phyloP scores from a whole-genome alignment of 2,888 invertebrate species.

The Catocala sponsa region DNA sequence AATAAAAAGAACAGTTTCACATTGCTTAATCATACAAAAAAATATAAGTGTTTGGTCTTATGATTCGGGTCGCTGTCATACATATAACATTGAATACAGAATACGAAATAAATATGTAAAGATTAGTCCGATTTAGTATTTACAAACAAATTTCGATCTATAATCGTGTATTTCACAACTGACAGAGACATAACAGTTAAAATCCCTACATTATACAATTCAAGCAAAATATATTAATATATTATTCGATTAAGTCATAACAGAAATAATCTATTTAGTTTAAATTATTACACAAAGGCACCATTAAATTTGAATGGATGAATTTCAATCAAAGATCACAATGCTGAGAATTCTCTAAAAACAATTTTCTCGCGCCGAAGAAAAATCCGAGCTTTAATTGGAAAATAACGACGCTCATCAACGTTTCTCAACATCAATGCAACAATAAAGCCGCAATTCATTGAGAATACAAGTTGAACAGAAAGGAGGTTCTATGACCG shows the following conservation, averaged over 20 bases:
- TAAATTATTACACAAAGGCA: no score
- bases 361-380: not conserved
- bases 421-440: slow-evolving; percentile 1
- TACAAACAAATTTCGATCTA: slow-evolving; percentile 40
- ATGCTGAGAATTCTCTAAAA: not conserved
- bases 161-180: slow-evolving; percentile 26
- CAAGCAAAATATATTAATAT: no score
- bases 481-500: slow-evolving; percentile 30
- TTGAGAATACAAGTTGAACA: slow-evolving; percentile 11
- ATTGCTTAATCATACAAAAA: slow-evolving; percentile 30
- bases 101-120: slow-evolving; percentile 34
- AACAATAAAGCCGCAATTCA: slow-evolving; percentile 22
- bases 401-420: slow-evolving; percentile 15
- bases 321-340: not conserved
- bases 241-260: no score
- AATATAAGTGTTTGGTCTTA: slow-evolving; percentile 11
- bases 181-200: slow-evolving; percentile 34
- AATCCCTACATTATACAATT: no score
- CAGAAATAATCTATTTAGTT: no score
- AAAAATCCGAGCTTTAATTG: slow-evolving; percentile 24
- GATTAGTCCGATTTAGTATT: slow-evolving; percentile 20
- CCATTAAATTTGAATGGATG: not conserved
- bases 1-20: slow-evolving; percentile 15
- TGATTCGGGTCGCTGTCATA: slow-evolving; percentile 35
- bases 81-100: slow-evolving; percentile 44